phyloP scores from a whole-genome alignment of 37 sponge, comb jelly and placozoan genomes.

The Bolinopsis microptera region DNA sequence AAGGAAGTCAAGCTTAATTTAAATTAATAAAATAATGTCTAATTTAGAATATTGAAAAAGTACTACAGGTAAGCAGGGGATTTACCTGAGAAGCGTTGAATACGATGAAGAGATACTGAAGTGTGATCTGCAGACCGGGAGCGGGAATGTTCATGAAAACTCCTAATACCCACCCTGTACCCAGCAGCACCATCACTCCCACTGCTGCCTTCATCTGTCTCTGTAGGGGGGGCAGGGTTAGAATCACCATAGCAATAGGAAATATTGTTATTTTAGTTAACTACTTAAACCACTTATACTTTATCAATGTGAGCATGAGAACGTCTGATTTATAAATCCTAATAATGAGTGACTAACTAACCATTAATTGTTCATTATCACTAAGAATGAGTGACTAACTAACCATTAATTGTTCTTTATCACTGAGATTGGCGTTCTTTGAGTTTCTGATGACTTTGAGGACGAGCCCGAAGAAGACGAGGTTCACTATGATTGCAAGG shows the following conservation, averaged over 20 bases:
- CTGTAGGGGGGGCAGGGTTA: too few relatives aligned
- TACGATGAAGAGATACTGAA: constrained; percentile 55
- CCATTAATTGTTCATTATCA: neutral
- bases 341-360: too few relatives aligned
- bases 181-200: constrained; percentile 53
- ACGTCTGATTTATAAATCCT: too few relatives aligned
- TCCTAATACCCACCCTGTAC: constrained; percentile 52
- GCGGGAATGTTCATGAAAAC: constrained; percentile 65
- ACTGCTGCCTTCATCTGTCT: constrained; percentile 56
- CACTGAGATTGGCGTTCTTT: constrained; percentile 24
- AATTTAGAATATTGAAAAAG: too few relatives aligned
- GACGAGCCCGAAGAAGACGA: constrained; percentile 25
- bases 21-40: too few relatives aligned
- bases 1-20: too few relatives aligned
- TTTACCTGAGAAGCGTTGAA: constrained; percentile 48
- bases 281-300: too few relatives aligned
- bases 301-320: too few relatives aligned
- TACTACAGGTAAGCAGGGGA: too few relatives aligned
- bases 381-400: neutral
- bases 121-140: constrained; percentile 9
- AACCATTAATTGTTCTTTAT: constrained; percentile 26
- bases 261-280: too few relatives aligned
- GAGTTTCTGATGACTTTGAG: constrained; percentile 22
- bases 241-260: too few relatives aligned
- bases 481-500: neutral